Conservation (phyloP, 1,140 invertebrate species). For the Holotrichia oblita region DNA sequence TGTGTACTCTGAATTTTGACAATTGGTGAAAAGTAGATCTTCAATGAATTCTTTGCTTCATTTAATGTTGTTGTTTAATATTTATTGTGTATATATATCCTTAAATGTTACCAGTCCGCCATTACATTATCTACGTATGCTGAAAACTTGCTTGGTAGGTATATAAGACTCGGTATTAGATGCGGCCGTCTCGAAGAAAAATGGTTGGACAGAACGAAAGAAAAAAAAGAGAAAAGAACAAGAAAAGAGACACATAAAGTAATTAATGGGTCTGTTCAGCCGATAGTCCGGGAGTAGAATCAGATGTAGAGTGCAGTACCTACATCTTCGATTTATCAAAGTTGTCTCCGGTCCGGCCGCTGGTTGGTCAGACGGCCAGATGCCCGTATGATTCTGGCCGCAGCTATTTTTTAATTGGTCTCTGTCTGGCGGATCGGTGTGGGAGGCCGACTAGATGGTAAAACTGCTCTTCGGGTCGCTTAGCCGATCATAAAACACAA, state of each 20-base stretch:
- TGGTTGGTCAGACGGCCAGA: conserved; percentile 41
- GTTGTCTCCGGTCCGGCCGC: conserved; percentile 40
- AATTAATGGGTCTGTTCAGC: conserved; percentile 1
- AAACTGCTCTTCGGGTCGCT: neutral
- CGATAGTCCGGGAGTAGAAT: conserved; percentile 36
- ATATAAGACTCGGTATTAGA: neutral
- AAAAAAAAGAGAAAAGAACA: neutral
- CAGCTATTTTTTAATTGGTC: conserved; percentile 44
- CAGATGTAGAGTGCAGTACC: conserved; percentile 39
- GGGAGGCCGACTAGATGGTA: conserved; percentile 40
- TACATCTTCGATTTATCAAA: conserved; percentile 48
- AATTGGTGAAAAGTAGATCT: no score
- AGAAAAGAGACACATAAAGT: neutral
- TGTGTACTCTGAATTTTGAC: no score
- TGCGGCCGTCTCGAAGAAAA: neutral
- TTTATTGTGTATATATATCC: neutral
- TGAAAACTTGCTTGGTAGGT: conserved; percentile 22
- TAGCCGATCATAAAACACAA: neutral
- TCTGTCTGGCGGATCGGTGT: conserved; percentile 40
- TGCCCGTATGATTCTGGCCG: conserved; percentile 41
- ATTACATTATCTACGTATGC: neutral
- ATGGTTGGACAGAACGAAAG: neutral
- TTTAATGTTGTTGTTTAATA: no score
- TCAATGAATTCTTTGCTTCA: no score
- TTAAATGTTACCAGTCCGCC: neutral